Base-by-base conservation (phyloP, 2,888 invertebrate genomes). In the Fabriciana adippe region DNA sequence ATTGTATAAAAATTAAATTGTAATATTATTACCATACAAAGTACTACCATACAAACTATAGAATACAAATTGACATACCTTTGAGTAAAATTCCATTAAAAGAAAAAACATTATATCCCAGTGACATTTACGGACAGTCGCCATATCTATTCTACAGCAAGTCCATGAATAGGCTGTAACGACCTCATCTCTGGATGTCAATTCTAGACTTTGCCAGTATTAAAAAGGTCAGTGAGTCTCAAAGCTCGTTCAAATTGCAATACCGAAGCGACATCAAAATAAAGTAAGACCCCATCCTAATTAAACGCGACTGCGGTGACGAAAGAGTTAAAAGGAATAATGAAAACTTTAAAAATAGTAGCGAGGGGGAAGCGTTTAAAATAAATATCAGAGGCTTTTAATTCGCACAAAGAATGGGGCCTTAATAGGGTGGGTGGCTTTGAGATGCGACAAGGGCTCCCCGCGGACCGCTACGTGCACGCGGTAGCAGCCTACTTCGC, bases 361-460 rank as follows among this genome's bases (percentile, higher is more conserved):
- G 68, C 66, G 72, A 76, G 71, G 73, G 75, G 72, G 76, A 73
- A 73, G 73, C 73, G 78, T 78, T 80, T 75, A 76, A 85, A 83
- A 85, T 86, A 82, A 84, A 82, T 82, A 84, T 84, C 76, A 79
- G 78, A 77, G 74, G 74, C 77, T 81, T 85, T 83, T 79, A 81
- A 84, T 83, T 82, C 79, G 70, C 75, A 78, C 77, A 78, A 78
- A 81, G 80, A 70, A 65, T 51, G 66, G 35, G 64, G 71, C 53
- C 59, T 64, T 66, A 67, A 64, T 55, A 45, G 69, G 59, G 62
- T 55, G 67, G 64, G 69, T 51, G 57, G 35, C 48, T 61, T 69
- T 67, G 69, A 66, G 67, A 66, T 55, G 68, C 53, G 67, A 55
- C 35, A 66, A 56, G 64, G 65, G 69, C 57, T 67, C 71, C 68